Evolutionary conservation across 2,797 vertebrate genomes (phyloP), one percentile per base, ranked within the genome.

Genomic region (Sus cebifrons): DNA sequence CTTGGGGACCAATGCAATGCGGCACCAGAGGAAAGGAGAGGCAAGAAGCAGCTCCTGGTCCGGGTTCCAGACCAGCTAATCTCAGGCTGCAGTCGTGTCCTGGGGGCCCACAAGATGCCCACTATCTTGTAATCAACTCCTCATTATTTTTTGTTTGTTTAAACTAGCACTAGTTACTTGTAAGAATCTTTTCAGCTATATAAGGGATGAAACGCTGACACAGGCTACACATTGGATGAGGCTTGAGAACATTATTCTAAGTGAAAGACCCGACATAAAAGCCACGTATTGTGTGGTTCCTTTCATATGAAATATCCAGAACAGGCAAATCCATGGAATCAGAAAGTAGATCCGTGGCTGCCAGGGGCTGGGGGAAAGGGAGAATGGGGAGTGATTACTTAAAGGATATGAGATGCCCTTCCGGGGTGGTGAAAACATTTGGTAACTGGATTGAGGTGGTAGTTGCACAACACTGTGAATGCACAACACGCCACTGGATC

Each of bases 381-480:
- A 54, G 36, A 17, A 25, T 1, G 16, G n/a, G n/a, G 32, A 23
- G 8, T 25, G 40, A 27, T 54, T 23, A 44, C 20, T 25, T 12
- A 40, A 15, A 36, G 4, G 84, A 15, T 7, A 18, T 1, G 18
- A 12, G 1, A 29, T 25, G 7, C 15, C 32, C 79, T 56, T 94
- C 36, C 7, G 11, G 11, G 58, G 20, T 40, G 71, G 79, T 58
- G 29, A 70, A 7, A 67, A 83, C 3, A 12, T 29, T 40, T 65
- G 36, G 71, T 40, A 83, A n/a, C 56, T 73, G 54, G 78, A 67
- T 5, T 8, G 18, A 32, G 20, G 1, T n/a, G 44, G 7, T 16
- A 7, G 11, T 15, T 6, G 23, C 29, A 64, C n/a, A 44, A 52
- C 62, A 14, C 0, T 15, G 21, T 21, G 49, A 71, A 25, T 0